Conservation (phyloP, 2,888 invertebrate genomes). For the Strigamia maritima region DNA sequence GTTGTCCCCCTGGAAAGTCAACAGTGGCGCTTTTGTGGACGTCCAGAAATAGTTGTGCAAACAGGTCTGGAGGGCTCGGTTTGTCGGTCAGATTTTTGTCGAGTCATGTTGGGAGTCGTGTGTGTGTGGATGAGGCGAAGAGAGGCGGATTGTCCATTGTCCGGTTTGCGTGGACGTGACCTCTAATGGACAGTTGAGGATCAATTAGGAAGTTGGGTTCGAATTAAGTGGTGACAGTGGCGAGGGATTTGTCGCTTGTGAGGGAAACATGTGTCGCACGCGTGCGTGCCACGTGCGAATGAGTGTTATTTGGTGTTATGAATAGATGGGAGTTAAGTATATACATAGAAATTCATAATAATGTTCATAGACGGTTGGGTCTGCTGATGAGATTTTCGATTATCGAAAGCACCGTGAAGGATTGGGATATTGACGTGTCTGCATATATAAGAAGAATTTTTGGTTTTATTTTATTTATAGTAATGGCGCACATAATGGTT, state of each 20-base stretch:
- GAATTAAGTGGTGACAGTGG: neutral
- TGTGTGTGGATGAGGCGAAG: neutral
- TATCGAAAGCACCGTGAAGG: no score
- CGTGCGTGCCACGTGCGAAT: neutral
- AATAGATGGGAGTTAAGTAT: neutral
- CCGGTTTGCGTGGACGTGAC: neutral
- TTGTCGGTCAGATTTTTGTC: neutral
- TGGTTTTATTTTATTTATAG: no score
- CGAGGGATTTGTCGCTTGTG: neutral
- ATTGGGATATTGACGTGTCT: no score
- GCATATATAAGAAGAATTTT: no score
- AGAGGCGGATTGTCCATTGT: neutral
- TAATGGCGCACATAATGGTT: no score
- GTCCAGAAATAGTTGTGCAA: neutral
- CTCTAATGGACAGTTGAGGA: conserved; percentile 10
- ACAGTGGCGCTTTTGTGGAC: neutral
- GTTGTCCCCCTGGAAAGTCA: neutral
- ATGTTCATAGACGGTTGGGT: no score
- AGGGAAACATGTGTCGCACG: neutral
- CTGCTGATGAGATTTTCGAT: no score
- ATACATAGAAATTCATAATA: no score
- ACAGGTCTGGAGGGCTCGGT: neutral
- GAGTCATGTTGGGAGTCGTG: neutral
- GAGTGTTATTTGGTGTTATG: neutral
- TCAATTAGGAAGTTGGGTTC: neutral